Base-by-base conservation (phyloP, 1,140 invertebrate species). In the Drosophila insularis region DNA sequence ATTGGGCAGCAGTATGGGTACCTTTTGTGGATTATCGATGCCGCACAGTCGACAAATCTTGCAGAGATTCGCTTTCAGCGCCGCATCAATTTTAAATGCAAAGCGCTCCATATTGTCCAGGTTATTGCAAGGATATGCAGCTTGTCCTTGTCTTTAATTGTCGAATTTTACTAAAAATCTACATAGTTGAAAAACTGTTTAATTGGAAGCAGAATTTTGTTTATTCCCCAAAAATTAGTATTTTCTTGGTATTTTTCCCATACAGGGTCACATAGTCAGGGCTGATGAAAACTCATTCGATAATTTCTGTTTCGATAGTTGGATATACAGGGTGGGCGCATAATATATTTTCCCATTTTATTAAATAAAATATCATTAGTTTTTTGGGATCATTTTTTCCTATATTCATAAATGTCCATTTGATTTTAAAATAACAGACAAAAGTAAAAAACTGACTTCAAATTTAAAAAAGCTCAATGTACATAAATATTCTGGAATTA, bases 31-130 rank as follows among this genome's bases (percentile, higher is more conserved):
- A 90, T 91, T 91, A 70, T 92, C 91, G 17, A 91, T 91, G 61
- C 91, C 91, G 71, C 91, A 92, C 60, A 92, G 76, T 19, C 91
- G 87, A 71, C 91, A 92, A 14, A 92, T 91, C 63, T 91, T 92
- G 72, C 84, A 90, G 56, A 92, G 76, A 73, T 90, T 92, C 50
- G 81, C 79, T 54, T 74, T 82, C 1, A 91, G 84, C 17, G 79
- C 80, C 19, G 82, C 82, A 63, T 92, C 90, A 59, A 91, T 91
- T 70, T 91, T 92, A 40, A 91, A 89, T 40, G 91, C 90, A 70
- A 92, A 92, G 37, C 90, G 84, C 63, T 91, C 90, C 90, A 91
- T 91, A 32, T 58, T 82, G 62, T 31, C 56, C 6, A 27, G 21
- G 39, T 23, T 27, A 39, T 39, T 31, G 13, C 17, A 14, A 21